These are phyloP conservation scores for Idaea dimidiata DNA, from an alignment of 2,888 invertebrate species.

Conservation along the genomic window DNA sequence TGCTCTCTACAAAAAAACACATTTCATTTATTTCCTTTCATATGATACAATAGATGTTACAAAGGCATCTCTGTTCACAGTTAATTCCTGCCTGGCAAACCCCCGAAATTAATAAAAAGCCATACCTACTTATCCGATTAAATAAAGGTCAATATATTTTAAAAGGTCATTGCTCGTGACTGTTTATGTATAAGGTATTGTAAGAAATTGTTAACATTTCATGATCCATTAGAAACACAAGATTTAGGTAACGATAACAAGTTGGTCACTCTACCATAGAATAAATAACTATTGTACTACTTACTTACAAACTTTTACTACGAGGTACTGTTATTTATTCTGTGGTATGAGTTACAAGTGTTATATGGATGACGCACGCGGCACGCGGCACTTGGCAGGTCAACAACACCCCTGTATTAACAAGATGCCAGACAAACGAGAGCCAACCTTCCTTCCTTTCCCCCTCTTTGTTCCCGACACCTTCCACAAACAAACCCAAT, in stretches of 20 bases:
- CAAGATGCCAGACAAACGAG: constrained; percentile 7
- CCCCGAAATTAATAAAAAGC: no score
- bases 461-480: background rate
- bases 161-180: background rate
- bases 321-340: no score
- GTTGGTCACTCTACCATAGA: background rate
- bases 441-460: background rate
- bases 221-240: background rate
- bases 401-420: constrained; percentile 21
- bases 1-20: no score
- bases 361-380: constrained; percentile 9
- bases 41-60: no score
- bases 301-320: no score
- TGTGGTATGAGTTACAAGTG: background rate
- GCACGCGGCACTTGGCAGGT: constrained; percentile 16
- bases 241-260: background rate
- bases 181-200: background rate
- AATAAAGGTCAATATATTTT: no score
- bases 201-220: background rate
- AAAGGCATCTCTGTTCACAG: no score
- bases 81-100: no score
- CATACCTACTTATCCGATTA: no score
- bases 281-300: no score
- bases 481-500: background rate
- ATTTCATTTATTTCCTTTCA: no score